Conservation (phyloP, 2,113 vertebrate genomes). For the Galemys pyrenaicus region DNA sequence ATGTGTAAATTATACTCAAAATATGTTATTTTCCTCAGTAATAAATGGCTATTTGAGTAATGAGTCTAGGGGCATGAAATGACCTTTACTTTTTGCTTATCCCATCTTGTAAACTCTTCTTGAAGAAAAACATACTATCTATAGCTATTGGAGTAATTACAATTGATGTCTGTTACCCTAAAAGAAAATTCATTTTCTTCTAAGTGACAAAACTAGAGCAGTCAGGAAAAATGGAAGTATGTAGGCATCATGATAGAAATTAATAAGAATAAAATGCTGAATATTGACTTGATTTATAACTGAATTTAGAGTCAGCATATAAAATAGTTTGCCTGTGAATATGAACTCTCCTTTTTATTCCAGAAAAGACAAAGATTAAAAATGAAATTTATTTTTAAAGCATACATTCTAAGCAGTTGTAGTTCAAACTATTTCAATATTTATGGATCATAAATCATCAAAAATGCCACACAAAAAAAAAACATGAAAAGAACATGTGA, state of each 20-base stretch:
- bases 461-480: background rate
- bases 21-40: constrained; percentile 32
- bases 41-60: constrained; percentile 42
- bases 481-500: background rate
- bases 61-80: constrained; percentile 16
- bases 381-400: background rate
- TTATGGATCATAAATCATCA: background rate
- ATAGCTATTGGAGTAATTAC: constrained; percentile 8
- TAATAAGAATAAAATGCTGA: background rate
- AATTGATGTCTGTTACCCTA: background rate
- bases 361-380: background rate
- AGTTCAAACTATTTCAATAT: background rate
- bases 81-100: background rate
- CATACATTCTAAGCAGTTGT: background rate
- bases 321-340: background rate
- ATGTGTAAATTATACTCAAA: constrained; percentile 8
- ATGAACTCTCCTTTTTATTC: background rate
- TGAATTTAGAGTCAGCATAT: background rate
- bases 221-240: constrained; percentile 5
- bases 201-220: background rate
- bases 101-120: background rate
- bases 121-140: constrained; percentile 2
- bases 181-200: background rate
- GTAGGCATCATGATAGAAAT: background rate
- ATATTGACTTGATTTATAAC: background rate